Conservation (phyloP, 2,113 vertebrate species). For the Tragelaphus strepsiceros region DNA sequence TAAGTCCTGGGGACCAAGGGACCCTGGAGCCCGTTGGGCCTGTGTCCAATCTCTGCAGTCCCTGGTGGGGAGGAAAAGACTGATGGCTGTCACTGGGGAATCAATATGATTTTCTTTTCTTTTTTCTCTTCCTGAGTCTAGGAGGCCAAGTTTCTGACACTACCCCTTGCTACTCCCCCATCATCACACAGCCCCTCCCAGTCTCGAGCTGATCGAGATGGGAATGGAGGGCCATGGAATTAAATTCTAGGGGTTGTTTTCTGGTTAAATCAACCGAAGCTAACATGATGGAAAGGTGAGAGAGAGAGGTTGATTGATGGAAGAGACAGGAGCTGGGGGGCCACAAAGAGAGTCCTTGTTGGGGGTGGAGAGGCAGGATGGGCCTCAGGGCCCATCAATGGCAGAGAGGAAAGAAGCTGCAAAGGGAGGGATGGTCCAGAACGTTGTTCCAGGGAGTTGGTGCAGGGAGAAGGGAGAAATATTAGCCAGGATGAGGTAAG, state of each 20-base stretch:
- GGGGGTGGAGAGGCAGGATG: neutral
- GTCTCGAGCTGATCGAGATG: constrained; percentile 24
- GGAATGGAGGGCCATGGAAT: constrained; percentile 63
- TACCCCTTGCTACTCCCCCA: neutral
- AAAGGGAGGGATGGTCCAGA: neutral
- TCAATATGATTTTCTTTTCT: constrained; percentile 49
- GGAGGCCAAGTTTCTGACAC: neutral
- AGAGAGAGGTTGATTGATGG: constrained; percentile 39
- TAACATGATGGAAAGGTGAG: constrained; percentile 54
- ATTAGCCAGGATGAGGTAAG: neutral
- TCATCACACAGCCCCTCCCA: constrained; percentile 1
- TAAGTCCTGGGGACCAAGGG: neutral
- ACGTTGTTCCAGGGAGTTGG: neutral
- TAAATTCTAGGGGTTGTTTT: constrained; percentile 71
- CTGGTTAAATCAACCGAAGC: constrained; percentile 68
- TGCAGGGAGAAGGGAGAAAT: neutral
- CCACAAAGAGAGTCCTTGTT: neutral
- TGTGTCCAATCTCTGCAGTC: neutral
- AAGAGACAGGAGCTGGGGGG: neutral
- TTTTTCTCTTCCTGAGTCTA: neutral
- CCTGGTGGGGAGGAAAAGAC: neutral
- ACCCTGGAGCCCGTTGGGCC: neutral
- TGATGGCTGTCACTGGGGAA: neutral
- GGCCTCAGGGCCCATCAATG: neutral
- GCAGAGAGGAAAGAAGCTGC: neutral